These are phyloP conservation scores for Argya squamiceps DNA, from an alignment of 2,797 vertebrate genomes.

Conservation along the genomic window DNA sequence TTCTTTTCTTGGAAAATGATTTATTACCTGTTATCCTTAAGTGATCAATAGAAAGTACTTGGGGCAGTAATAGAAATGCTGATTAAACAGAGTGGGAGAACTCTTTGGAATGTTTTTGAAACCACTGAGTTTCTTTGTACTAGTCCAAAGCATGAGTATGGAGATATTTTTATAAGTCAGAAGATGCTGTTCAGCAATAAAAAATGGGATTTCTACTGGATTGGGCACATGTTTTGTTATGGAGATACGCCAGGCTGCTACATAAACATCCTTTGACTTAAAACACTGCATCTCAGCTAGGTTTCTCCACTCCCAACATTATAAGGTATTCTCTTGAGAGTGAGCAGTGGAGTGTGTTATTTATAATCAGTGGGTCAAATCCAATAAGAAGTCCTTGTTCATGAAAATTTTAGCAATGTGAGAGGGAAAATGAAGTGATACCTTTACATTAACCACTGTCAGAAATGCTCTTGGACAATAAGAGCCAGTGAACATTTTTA, in stretches of 20 bases:
- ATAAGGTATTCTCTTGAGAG: background rate
- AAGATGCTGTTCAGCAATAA: slow-evolving; percentile 12
- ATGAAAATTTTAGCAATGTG: background rate
- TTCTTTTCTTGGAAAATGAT: background rate
- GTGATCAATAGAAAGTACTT: background rate
- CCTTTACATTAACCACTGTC: background rate
- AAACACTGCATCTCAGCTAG: background rate
- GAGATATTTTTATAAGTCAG: background rate
- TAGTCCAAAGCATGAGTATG: background rate
- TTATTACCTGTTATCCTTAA: background rate
- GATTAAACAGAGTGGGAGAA: background rate
- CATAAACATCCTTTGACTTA: slow-evolving; percentile 1
- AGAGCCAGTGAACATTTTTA: background rate
- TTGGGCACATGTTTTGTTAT: background rate
- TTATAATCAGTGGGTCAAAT: background rate
- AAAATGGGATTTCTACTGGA: background rate
- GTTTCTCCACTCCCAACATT: background rate
- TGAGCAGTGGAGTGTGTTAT: background rate
- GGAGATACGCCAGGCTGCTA: background rate
- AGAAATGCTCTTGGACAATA: background rate
- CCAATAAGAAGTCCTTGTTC: background rate
- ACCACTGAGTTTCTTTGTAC: background rate
- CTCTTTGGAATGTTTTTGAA: background rate
- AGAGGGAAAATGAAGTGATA: background rate
- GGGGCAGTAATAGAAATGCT: background rate